phyloP scores from a whole-genome alignment of 2,797 vertebrate species.

The Cichlasoma orientale region DNA sequence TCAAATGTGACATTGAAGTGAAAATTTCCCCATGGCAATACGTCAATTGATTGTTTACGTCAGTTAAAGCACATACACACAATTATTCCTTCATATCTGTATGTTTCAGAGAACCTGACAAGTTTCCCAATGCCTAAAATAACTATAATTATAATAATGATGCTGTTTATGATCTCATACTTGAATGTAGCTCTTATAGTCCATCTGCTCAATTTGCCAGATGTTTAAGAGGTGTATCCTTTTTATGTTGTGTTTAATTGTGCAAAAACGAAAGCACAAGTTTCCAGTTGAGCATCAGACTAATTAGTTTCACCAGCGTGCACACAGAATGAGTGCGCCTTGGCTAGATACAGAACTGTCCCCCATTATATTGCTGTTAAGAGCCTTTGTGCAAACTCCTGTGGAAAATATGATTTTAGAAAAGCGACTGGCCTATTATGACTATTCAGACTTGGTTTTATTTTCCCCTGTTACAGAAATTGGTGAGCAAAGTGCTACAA shows the following conservation, averaged over 20 bases:
- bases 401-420: neutral
- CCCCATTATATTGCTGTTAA: slow-evolving; percentile 1
- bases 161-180: slow-evolving; percentile 29
- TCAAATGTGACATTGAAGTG: neutral
- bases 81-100: neutral
- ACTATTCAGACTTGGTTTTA: neutral
- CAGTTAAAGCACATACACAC: too few relatives aligned
- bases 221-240: slow-evolving; percentile 31
- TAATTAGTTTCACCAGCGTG: slow-evolving; percentile 33
- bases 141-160: slow-evolving; percentile 11
- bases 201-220: slow-evolving; percentile 36
- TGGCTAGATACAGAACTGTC: neutral
- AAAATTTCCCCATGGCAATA: neutral
- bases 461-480: neutral
- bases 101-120: neutral
- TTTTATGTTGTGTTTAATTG: slow-evolving; percentile 45
- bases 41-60: neutral
- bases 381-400: neutral
- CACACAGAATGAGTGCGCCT: slow-evolving; percentile 10
- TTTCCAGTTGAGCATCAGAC: slow-evolving; percentile 23
- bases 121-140: neutral
- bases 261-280: slow-evolving; percentile 22
- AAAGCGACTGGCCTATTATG: neutral
- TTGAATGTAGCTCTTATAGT: slow-evolving; percentile 12
- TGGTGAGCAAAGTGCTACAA: neutral